These are phyloP conservation scores for Lytechinus variegatus DNA, from an alignment of 35 echinoderm and acorn worm species.

Conservation along the genomic window DNA sequence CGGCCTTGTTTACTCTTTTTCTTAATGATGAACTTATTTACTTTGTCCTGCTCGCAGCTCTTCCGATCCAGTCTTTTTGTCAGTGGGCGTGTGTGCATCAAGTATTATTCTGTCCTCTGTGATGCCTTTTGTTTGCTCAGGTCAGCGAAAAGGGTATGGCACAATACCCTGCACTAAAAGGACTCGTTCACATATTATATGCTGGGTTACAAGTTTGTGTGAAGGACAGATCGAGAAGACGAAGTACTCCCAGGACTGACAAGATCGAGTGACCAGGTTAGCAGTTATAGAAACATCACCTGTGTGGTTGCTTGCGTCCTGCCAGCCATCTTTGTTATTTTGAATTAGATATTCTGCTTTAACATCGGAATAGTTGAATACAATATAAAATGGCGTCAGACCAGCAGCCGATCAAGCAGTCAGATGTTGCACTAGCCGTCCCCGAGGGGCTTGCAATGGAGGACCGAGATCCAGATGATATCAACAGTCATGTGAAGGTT, in stretches of 20 bases:
- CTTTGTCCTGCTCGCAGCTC: not conserved
- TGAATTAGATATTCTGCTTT: not conserved
- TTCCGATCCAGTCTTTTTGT: not conserved
- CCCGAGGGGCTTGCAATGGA: constrained; percentile 40
- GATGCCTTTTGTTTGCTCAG: not conserved
- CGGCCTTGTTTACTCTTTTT: not conserved
- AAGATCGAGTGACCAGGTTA: not conserved
- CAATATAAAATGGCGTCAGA: not conserved
- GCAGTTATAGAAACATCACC: not conserved
- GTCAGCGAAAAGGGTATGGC: not conserved
- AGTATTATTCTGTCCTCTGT: not conserved
- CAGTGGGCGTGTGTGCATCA: not conserved
- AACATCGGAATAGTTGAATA: not conserved
- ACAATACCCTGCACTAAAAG: not conserved
- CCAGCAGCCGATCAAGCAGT: not conserved
- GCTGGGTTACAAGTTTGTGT: not conserved
- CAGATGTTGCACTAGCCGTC: not conserved
- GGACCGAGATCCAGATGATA: constrained; percentile 34
- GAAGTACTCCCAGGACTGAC: not conserved
- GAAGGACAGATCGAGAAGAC: not conserved
- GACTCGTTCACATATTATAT: not conserved
- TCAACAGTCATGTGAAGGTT: constrained; percentile 45
- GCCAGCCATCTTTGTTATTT: not conserved
- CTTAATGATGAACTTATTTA: not conserved
- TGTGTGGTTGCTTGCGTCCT: not conserved